Conservation (phyloP, 2,113 vertebrate species). For the Daubentonia madagascariensis region DNA sequence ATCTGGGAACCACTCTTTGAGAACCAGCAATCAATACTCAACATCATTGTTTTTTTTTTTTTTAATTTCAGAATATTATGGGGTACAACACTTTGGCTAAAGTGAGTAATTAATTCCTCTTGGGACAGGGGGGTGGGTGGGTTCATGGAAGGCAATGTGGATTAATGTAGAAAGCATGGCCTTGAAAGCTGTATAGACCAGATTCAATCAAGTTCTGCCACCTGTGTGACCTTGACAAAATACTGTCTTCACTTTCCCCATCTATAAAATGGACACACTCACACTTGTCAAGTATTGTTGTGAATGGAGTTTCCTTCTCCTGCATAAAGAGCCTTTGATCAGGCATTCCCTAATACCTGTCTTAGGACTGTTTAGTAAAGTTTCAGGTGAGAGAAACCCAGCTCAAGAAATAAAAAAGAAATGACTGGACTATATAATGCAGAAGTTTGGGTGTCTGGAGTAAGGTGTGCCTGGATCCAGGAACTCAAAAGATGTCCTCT, state of each 20-base stretch:
- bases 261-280: background rate
- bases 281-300: background rate
- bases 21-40: background rate
- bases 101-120: background rate
- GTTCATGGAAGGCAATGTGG: background rate
- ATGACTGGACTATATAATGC: background rate
- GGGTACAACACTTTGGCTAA: too few relatives aligned
- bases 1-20: background rate
- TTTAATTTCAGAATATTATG: too few relatives aligned
- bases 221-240: background rate
- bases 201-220: background rate
- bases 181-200: background rate
- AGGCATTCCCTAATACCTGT: background rate
- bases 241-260: background rate
- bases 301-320: background rate
- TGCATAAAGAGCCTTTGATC: background rate
- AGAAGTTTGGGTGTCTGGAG: background rate
- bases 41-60: background rate
- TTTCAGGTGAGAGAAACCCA: background rate
- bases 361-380: background rate
- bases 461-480: background rate
- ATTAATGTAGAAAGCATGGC: background rate
- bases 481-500: background rate
- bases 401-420: background rate
- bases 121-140: background rate